Conservation (phyloP, 2,888 invertebrate genomes). For the Drosophila colorata region DNA sequence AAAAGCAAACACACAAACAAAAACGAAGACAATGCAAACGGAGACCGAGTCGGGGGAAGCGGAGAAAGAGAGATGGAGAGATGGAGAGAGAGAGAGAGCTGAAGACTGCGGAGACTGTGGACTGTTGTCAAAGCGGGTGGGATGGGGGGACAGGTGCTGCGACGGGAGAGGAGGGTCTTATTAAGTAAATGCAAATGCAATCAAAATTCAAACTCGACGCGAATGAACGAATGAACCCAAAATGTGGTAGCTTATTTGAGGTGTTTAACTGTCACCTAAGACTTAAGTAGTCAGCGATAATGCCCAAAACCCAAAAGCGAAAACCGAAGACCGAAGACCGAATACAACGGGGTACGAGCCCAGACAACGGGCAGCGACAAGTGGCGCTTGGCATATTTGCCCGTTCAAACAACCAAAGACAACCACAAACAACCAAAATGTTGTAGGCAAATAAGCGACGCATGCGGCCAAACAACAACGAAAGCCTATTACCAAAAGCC, state of each 20-base stretch:
- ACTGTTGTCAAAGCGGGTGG: neutral
- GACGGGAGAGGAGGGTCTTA: slow-evolving; percentile 2
- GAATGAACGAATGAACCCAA: slow-evolving; percentile 33
- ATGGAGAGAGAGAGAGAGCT: slow-evolving; percentile 17
- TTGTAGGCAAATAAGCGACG: slow-evolving; percentile 54
- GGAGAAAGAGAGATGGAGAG: slow-evolving; percentile 11
- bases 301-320: slow-evolving; percentile 1
- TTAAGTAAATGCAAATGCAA: slow-evolving; percentile 60
- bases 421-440: slow-evolving; percentile 47
- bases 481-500: slow-evolving; percentile 49
- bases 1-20: slow-evolving; percentile 59
- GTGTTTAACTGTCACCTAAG: slow-evolving; percentile 82
- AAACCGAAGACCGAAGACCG: neutral
- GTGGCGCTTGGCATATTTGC: slow-evolving; percentile 66
- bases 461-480: slow-evolving; percentile 55
- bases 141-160: slow-evolving; percentile 1
- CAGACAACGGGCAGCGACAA: slow-evolving; percentile 40
- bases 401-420: slow-evolving; percentile 25
- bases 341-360: too few relatives aligned
- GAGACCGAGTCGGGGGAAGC: slow-evolving; percentile 4
- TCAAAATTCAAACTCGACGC: slow-evolving; percentile 43
- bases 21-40: slow-evolving; percentile 36
- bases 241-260: slow-evolving; percentile 80
- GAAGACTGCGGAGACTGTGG: slow-evolving; percentile 6
- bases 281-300: slow-evolving; percentile 70